A percentile compares a stretch with the other conserved stretches of the same genome.
phyloP scores from a whole-genome alignment of 2,888 invertebrate species.

The Galeruca laticollis region DNA sequence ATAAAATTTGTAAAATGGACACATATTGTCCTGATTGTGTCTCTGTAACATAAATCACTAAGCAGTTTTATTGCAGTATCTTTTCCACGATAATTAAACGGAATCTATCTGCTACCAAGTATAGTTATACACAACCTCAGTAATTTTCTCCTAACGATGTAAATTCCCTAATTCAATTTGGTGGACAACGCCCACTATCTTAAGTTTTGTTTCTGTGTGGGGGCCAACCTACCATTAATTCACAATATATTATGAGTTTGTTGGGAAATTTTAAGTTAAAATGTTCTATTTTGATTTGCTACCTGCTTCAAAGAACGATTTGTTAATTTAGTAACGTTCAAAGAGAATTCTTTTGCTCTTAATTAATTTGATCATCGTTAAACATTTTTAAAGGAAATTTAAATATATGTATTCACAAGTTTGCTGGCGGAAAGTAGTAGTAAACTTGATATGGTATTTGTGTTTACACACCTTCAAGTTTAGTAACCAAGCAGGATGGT shows the following conservation, averaged over 20 bases:
- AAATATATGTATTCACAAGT: too few species aligned
- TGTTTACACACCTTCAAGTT: too few species aligned
- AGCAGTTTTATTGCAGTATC: conserved; percentile 6
- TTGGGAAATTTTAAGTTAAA: conserved; percentile 13
- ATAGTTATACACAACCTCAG: conserved; percentile 26
- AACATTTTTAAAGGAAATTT: too few species aligned
- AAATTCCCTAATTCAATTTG: conserved; percentile 35
- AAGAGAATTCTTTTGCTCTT: too few species aligned
- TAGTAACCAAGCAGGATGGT: too few species aligned
- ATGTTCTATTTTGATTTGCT: conserved; percentile 11
- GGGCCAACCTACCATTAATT: conserved; percentile 26
- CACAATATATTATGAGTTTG: conserved; percentile 29
- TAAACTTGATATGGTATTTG: too few species aligned
- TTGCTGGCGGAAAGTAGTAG: too few species aligned
- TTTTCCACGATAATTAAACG: conserved; percentile 30
- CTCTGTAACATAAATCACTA: conserved; percentile 1
- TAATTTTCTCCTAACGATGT: conserved; percentile 40
- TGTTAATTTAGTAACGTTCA: background rate
- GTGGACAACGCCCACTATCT: conserved; percentile 36
- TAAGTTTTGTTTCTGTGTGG: conserved; percentile 24
- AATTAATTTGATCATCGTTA: too few species aligned
- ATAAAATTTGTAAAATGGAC: background rate
- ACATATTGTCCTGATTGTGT: background rate
- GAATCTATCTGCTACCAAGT: conserved; percentile 36
- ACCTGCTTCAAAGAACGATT: conserved; percentile 12